Conservation (phyloP, 2,888 invertebrate species). For the Arge pagana region DNA sequence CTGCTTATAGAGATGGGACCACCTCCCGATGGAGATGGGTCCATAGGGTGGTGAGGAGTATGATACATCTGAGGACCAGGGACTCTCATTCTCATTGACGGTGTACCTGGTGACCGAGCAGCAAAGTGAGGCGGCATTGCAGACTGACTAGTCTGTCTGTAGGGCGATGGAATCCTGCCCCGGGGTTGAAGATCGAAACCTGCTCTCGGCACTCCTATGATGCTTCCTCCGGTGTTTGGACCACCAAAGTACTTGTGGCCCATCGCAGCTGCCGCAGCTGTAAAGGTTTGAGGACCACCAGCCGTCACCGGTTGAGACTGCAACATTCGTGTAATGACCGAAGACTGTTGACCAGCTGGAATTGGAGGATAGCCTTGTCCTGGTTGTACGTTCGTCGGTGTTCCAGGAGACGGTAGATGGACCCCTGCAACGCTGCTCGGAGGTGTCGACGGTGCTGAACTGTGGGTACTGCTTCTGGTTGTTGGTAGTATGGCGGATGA, state of each 20-base stretch:
- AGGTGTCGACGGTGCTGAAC: constrained; percentile 53
- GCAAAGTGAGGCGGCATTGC: constrained; percentile 51
- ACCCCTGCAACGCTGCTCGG: constrained; percentile 43
- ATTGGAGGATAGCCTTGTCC: constrained; percentile 49
- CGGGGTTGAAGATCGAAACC: constrained; percentile 52
- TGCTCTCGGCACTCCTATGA: constrained; percentile 45
- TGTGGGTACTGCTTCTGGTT: constrained; percentile 54
- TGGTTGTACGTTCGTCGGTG: constrained; percentile 40
- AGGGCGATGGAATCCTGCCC: constrained; percentile 54
- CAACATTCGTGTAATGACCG: constrained; percentile 69
- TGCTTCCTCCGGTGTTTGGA: constrained; percentile 43
- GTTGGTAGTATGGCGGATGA: constrained; percentile 49
- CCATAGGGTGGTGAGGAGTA: constrained; percentile 60
- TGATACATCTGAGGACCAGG: constrained; percentile 57
- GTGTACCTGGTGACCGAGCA: constrained; percentile 49
- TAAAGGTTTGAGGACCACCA: constrained; percentile 51
- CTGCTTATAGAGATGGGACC: constrained; percentile 59
- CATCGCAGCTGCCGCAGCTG: constrained; percentile 56
- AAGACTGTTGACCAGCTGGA: constrained; percentile 57
- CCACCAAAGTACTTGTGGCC: constrained; percentile 56
- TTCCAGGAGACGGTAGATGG: constrained; percentile 37
- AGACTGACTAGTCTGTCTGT: constrained; percentile 47
- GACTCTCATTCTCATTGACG: constrained; percentile 53
- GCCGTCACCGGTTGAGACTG: constrained; percentile 58
- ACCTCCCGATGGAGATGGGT: constrained; percentile 63